Base-by-base conservation (phyloP, 1,140 invertebrate species). In the Zaprionus nigranus region DNA sequence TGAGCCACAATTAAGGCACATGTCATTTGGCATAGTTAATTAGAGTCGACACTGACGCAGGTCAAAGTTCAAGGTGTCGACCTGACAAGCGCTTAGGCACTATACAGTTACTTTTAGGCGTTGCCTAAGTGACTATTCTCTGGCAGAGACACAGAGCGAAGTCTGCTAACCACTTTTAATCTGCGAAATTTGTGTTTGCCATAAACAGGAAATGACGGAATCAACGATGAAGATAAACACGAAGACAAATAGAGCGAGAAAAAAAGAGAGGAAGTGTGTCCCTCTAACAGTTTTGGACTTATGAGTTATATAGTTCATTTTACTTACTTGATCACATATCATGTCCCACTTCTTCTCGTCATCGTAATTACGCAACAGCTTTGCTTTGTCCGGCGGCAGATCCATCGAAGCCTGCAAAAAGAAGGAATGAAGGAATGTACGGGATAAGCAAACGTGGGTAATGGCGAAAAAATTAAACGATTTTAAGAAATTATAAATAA, bases 321-420 rank as follows among this genome's bases (percentile, higher is more conserved):
- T 49, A 90, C 94, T 95, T 93, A 98, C 97, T 95, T 99, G 98
- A 96, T 99, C 99, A 94, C 98, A 99, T 93, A 99, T 99, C 92
- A 99, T 97, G 93, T 99, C 99, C 98, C 99, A 99, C 94, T 99
- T 99, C 93, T 99, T 99, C 91, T 99, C 97, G 92, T 98, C 96
- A 93, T 99, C 98, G 92, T 99, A 99, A 92, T 98, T 97, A 87
- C 98, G 98, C 54, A 99, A 94, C 9, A 99, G 95, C 94, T 99
- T 99, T 70, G 98, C 98, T 94, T 99, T 99, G 93, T 99, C 99
- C 17, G 99, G 98, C 13, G 99, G 99, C 77, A 99, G 94, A 94
- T 99, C 99, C 99, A 99, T 99, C 26, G 97, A 98, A 54, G 97
- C 97, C 97, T 99, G 72, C 54, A 24, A 83, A 94, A 91, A 79